Evolutionary conservation across 2,113 vertebrate species (phyloP).

Genomic region (Gasterosteus aculeatus): DNA sequence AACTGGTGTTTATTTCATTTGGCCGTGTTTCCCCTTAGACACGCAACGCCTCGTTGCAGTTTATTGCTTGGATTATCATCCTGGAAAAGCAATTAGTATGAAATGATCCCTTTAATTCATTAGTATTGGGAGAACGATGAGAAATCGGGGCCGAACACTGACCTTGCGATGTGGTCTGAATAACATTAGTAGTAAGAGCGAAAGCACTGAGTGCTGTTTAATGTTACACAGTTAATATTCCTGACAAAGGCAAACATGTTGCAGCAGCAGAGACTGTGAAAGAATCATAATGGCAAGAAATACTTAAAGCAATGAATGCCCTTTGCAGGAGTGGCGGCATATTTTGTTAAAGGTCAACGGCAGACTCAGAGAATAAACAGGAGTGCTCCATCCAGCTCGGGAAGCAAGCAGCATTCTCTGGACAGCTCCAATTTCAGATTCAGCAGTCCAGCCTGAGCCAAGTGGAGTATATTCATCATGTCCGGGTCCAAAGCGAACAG

Average conservation of each 20-base stretch:
- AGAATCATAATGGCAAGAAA: slow-evolving; percentile 55
- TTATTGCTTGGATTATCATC: slow-evolving; percentile 71
- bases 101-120: slow-evolving; percentile 62
- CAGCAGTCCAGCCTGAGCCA: slow-evolving; percentile 72
- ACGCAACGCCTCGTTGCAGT: slow-evolving; percentile 40
- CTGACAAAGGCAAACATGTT: slow-evolving; percentile 45
- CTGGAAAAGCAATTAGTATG: slow-evolving; percentile 72
- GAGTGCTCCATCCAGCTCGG: slow-evolving; percentile 41
- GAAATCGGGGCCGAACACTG: slow-evolving; percentile 27
- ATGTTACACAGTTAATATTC: slow-evolving; percentile 37
- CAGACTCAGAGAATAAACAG: slow-evolving; percentile 48
- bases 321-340: slow-evolving; percentile 48
- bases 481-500: slow-evolving; percentile 69
- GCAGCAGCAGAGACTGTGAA: slow-evolving; percentile 38
- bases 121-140: slow-evolving; percentile 30
- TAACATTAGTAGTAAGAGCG: slow-evolving; percentile 30
- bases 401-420: slow-evolving; percentile 51
- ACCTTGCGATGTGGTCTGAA: slow-evolving; percentile 43
- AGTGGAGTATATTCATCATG: slow-evolving; percentile 81
- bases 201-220: slow-evolving; percentile 30
- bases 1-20: slow-evolving; percentile 74
- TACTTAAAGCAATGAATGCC: slow-evolving; percentile 57
- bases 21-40: slow-evolving; percentile 71
- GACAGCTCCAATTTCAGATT: slow-evolving; percentile 64
- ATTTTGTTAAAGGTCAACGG: slow-evolving; percentile 66